Evolutionary conservation across 2,797 vertebrate genomes (phyloP).

Genomic region (Lithobates pipiens): DNA sequence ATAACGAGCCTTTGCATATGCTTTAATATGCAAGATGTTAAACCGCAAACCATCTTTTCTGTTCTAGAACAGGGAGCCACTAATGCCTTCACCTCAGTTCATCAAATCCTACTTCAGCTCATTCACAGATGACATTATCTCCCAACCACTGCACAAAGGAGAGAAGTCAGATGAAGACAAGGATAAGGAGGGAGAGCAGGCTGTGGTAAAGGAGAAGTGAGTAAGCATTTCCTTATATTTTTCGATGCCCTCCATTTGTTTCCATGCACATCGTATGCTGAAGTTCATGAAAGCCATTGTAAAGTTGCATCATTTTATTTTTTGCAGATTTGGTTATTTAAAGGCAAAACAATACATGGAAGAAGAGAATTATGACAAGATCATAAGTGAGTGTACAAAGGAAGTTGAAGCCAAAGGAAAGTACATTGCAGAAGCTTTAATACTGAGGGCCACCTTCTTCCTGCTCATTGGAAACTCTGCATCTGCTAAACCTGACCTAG

Average conservation of each 20-base stretch:
- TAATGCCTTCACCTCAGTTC: conserved; percentile 99
- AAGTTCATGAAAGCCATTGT: too few relatives aligned
- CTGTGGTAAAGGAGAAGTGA: conserved; percentile 93
- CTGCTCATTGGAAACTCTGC: conserved; percentile 94
- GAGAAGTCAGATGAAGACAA: conserved; percentile 99
- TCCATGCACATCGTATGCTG: too few relatives aligned
- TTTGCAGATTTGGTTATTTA: conserved; percentile 90
- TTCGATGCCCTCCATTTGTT: too few relatives aligned
- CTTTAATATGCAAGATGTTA: too few relatives aligned
- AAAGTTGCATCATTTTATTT: conserved; percentile 48
- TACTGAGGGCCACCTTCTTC: conserved; percentile 96
- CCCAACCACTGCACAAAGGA: conserved; percentile 93
- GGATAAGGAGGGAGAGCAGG: conserved; percentile 95
- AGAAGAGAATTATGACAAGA: conserved; percentile 99
- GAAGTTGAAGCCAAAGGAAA: conserved; percentile 91
- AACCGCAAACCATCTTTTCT: conserved; percentile 2
- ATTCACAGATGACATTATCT: conserved; percentile 98
- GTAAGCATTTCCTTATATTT: too few relatives aligned
- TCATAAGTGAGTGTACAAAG: conserved; percentile 98
- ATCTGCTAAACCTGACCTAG: conserved; percentile 93
- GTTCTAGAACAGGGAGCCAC: conserved; percentile 93
- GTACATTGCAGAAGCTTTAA: conserved; percentile 91
- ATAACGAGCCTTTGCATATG: too few relatives aligned
- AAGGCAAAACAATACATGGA: conserved; percentile 99
- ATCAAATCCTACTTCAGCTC: conserved; percentile 99